These are phyloP conservation scores for Euplexia lucipara DNA, from an alignment of 2,888 invertebrate species.

Conservation along the genomic window DNA sequence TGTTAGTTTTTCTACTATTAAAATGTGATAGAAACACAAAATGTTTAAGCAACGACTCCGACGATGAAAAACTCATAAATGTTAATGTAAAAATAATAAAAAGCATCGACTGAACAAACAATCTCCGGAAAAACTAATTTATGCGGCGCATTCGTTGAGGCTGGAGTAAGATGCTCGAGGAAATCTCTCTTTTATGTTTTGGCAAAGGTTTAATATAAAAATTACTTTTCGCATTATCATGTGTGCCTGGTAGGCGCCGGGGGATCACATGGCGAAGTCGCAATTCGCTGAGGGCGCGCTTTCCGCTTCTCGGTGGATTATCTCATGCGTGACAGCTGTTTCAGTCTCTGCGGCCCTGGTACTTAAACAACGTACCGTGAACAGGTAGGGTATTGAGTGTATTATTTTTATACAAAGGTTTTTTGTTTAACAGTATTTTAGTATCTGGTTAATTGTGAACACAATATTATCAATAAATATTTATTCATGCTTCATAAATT, in stretches of 20 bases:
- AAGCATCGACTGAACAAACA: constrained; percentile 84
- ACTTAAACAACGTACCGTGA: constrained; percentile 71
- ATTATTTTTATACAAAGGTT: constrained; percentile 9
- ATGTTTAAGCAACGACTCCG: constrained; percentile 61
- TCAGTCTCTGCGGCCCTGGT: constrained; percentile 74
- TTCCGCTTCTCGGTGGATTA: constrained; percentile 81
- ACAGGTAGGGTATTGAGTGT: constrained; percentile 43
- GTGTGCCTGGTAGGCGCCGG: constrained; percentile 80
- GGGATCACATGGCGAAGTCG: constrained; percentile 78
- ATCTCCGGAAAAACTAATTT: constrained; percentile 90
- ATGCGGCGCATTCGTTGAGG: constrained; percentile 83
- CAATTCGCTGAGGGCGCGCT: constrained; percentile 78
- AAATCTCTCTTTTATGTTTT: constrained; percentile 88
- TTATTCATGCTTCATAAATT: background rate
- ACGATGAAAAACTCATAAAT: constrained; percentile 85
- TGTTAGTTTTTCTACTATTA: constrained; percentile 61
- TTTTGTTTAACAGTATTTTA: background rate
- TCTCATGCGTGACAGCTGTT: constrained; percentile 88
- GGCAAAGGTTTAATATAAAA: constrained; percentile 89
- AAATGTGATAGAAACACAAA: constrained; percentile 64
- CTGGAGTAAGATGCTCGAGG: constrained; percentile 76
- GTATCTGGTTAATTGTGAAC: background rate
- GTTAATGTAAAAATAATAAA: constrained; percentile 83
- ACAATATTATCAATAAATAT: background rate
- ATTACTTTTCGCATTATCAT: constrained; percentile 89